Evolutionary conservation across 2,888 invertebrate genomes (phyloP).

Genomic region (Ormyrus rosae): DNA sequence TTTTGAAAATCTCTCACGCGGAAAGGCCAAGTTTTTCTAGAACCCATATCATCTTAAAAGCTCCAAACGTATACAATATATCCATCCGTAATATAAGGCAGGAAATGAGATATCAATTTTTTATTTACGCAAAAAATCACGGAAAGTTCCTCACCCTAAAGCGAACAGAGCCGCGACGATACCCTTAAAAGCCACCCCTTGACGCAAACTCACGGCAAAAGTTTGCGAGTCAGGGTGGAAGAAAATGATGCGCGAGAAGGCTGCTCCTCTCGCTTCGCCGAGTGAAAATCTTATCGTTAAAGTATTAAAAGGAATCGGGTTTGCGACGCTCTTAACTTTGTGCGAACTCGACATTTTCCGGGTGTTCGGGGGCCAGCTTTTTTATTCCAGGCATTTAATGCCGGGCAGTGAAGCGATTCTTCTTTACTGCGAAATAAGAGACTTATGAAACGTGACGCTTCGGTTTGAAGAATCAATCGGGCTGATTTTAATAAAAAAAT

Average conservation of each 20-base stretch:
- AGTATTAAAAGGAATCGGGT: constrained; percentile 48
- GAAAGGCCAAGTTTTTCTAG: too few species aligned
- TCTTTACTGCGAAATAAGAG: neutral
- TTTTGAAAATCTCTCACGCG: too few species aligned
- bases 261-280: neutral
- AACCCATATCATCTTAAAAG: too few species aligned
- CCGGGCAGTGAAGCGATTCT: neutral
- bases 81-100: too few species aligned
- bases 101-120: constrained; percentile 16
- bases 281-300: constrained; percentile 45
- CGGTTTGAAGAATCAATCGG: too few species aligned
- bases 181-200: constrained; percentile 21
- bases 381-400: constrained; percentile 11
- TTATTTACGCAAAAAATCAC: constrained; percentile 20
- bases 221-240: constrained; percentile 8
- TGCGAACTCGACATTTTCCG: constrained; percentile 33
- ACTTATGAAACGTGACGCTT: neutral
- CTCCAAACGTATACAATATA: too few species aligned
- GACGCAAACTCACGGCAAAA: constrained; percentile 40
- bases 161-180: neutral
- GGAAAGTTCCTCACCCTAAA: constrained; percentile 9
- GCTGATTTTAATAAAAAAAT: too few species aligned
- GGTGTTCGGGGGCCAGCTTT: neutral
- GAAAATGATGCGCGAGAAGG: constrained; percentile 28
- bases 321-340: constrained; percentile 40